Percentiles rank a stretch among this genome's conserved stretches.
Evolutionary conservation across 1,140 invertebrate species (phyloP).

Genomic region (Drosophila suzukii): DNA sequence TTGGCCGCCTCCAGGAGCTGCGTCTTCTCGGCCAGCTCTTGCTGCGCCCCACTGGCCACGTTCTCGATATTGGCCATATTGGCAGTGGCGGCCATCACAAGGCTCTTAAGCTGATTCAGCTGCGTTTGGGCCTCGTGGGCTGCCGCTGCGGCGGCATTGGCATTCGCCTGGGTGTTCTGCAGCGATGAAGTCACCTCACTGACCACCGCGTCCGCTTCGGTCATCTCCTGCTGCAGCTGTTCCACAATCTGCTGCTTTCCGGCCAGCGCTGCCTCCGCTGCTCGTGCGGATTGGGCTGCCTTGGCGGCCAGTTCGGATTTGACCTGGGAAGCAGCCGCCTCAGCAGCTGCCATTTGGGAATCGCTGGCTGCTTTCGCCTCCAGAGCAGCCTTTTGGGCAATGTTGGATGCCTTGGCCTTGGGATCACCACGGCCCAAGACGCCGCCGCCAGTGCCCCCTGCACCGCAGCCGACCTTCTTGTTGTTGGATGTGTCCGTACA

Average conservation of each 20-base stretch:
- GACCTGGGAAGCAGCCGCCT: constrained; percentile 88
- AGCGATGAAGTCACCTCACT: constrained; percentile 87
- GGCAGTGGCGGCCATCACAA: constrained; percentile 85
- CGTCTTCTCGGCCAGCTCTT: constrained; percentile 87
- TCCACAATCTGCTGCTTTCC: constrained; percentile 88
- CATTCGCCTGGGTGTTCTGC: constrained; percentile 86
- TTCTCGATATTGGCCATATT: constrained; percentile 87
- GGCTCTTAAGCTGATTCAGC: constrained; percentile 81
- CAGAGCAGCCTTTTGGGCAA: constrained; percentile 88
- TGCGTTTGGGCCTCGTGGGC: constrained; percentile 86
- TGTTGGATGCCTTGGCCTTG: constrained; percentile 85
- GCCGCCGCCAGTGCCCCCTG: not conserved
- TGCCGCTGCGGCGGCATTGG: constrained; percentile 86
- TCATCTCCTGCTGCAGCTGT: constrained; percentile 86
- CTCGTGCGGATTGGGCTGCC: constrained; percentile 88
- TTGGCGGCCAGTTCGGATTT: constrained; percentile 88
- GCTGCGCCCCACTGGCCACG: constrained; percentile 86
- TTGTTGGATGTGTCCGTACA: not conserved
- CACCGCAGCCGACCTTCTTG: not conserved
- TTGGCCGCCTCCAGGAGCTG: constrained; percentile 88
- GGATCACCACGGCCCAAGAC: constrained; percentile 12
- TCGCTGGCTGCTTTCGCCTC: constrained; percentile 88
- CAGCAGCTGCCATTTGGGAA: constrained; percentile 88
- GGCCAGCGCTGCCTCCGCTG: constrained; percentile 87
- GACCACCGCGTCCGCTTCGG: constrained; percentile 88